A percentile compares a stretch with the other conserved stretches of the same genome.
These are phyloP conservation scores for Melipona quadrifasciata DNA, from an alignment of 1,140 invertebrate species.

Conservation along the genomic window DNA sequence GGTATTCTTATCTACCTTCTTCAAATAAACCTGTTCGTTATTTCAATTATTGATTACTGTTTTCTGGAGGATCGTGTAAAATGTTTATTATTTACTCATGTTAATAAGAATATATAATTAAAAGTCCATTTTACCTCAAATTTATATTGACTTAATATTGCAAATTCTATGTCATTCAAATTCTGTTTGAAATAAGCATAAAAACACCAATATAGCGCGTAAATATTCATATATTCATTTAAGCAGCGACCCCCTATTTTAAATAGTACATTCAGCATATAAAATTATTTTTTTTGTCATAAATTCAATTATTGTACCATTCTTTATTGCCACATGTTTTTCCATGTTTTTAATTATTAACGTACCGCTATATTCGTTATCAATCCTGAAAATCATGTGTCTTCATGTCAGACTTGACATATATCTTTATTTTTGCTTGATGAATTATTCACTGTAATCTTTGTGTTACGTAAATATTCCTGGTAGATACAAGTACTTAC, in stretches of 20 bases:
- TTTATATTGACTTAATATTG: too few relatives aligned
- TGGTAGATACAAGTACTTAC: background rate
- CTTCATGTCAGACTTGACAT: background rate
- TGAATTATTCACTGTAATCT: background rate
- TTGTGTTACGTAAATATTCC: background rate
- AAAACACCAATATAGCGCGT: background rate
- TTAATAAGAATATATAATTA: background rate
- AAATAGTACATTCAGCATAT: background rate
- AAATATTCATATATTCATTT: background rate
- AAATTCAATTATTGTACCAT: background rate
- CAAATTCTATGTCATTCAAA: background rate
- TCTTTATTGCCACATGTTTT: background rate
- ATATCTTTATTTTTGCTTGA: background rate
- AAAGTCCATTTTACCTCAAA: background rate
- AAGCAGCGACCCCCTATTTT: background rate
- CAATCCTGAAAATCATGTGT: background rate
- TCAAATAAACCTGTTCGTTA: too few relatives aligned
- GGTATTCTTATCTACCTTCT: background rate
- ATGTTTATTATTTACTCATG: background rate
- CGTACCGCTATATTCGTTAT: background rate
- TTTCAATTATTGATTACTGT: background rate
- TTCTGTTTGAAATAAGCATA: background rate
- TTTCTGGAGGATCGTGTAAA: background rate
- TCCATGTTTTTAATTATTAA: background rate
- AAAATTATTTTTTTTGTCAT: background rate